These are phyloP conservation scores for Chaetops frenatus DNA, from an alignment of 2,113 vertebrate species.

Conservation along the genomic window DNA sequence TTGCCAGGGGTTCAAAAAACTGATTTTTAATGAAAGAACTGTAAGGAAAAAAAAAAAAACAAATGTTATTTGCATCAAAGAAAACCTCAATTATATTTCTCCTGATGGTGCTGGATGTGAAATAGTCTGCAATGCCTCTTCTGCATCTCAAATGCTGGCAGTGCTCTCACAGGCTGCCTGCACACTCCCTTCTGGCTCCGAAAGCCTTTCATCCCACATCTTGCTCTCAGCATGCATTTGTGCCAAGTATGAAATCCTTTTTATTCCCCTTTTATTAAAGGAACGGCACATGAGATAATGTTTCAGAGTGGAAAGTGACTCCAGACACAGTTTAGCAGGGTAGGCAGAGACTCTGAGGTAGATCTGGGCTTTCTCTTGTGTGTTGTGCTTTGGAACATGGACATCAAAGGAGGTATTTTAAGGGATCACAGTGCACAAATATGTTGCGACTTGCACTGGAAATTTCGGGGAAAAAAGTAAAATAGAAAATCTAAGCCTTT, in stretches of 20 bases:
- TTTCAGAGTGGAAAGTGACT: not conserved
- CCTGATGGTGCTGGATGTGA: not conserved
- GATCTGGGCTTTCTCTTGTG: not conserved
- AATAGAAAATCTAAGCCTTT: not conserved
- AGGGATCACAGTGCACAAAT: not conserved
- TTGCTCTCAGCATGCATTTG: not conserved
- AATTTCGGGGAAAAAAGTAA: rapidly evolving
- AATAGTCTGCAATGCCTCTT: not conserved
- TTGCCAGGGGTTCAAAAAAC: not conserved
- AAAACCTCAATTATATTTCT: not conserved
- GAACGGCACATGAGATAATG: not conserved
- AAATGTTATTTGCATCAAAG: not conserved
- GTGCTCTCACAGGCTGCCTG: not conserved
- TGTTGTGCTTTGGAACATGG: not conserved
- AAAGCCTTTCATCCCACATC: not conserved
- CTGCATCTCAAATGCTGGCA: not conserved
- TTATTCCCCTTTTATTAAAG: not conserved
- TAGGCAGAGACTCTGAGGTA: not conserved
- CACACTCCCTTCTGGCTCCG: not conserved
- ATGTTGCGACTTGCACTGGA: not conserved
- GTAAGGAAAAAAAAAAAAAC: not conserved
- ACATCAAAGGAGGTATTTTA: not conserved
- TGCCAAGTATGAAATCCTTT: not conserved
- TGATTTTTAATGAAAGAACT: not conserved
- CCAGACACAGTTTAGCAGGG: not conserved